A percentile compares a stretch with the other conserved stretches of the same genome.
phyloP scores from a whole-genome alignment of 2,797 vertebrate species.

The Anableps anableps region DNA sequence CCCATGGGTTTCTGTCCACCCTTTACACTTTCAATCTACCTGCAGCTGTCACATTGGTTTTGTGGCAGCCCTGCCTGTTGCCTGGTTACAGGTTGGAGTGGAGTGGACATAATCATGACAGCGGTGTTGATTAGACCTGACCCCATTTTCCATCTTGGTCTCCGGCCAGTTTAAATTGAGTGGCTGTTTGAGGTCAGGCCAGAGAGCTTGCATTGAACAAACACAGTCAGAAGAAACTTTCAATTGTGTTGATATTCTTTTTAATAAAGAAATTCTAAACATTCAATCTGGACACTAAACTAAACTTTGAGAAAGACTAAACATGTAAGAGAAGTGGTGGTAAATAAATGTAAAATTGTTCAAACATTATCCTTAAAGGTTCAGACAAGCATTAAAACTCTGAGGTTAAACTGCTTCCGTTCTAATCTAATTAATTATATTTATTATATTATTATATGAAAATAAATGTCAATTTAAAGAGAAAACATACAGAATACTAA shows the following conservation, averaged over 20 bases:
- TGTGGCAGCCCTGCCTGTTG: conserved; percentile 66
- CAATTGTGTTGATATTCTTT: neutral
- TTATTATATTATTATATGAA: too few species aligned
- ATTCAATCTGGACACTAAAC: neutral
- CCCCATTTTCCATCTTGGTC: conserved; percentile 67
- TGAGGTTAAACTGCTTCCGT: neutral
- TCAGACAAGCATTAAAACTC: neutral
- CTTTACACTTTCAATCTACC: conserved; percentile 59
- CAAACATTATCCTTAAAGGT: neutral
- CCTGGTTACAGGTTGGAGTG: conserved; percentile 74
- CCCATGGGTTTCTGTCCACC: conserved; percentile 50
- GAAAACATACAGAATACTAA: neutral
- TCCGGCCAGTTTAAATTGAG: conserved; percentile 61
- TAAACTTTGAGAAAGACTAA: neutral
- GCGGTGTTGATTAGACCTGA: conserved; percentile 77
- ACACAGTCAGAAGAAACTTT: conserved; percentile 12
- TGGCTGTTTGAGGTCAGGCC: conserved; percentile 76
- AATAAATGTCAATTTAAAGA: too few species aligned
- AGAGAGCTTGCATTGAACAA: conserved; percentile 48
- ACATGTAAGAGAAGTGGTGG: neutral
- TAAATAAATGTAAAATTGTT: neutral
- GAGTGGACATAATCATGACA: conserved; percentile 76
- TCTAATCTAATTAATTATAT: neutral
- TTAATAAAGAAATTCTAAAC: neutral
- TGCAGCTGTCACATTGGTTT: conserved; percentile 73